These are phyloP conservation scores for Lepidurus arcticus DNA, from an alignment of 1,140 invertebrate genomes.

Conservation along the genomic window DNA sequence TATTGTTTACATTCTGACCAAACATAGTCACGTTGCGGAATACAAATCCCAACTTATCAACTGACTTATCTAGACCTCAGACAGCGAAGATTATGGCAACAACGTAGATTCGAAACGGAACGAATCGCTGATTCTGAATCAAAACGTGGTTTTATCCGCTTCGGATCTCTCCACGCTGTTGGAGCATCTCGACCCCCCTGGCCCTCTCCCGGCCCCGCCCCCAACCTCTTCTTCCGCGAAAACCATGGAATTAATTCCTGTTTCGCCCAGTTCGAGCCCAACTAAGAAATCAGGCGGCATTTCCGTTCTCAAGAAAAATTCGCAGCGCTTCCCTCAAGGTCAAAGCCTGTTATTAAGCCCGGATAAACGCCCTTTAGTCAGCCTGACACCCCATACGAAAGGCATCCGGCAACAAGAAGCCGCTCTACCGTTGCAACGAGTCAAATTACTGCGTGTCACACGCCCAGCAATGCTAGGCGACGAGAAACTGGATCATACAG, in stretches of 20 bases:
- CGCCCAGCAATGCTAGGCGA: neutral
- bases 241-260: neutral
- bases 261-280: neutral
- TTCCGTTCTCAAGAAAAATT: slow-evolving; percentile 7
- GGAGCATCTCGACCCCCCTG: neutral
- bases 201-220: neutral
- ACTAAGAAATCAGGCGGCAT: neutral
- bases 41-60: neutral
- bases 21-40: no score
- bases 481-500: neutral
- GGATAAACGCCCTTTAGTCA: slow-evolving; percentile 4
- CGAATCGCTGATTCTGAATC: neutral
- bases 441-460: slow-evolving; percentile 5
- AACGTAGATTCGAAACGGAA: neutral
- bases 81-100: neutral
- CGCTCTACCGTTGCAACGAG: neutral
- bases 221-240: neutral
- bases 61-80: neutral
- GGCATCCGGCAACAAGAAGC: slow-evolving; percentile 13
- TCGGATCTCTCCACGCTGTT: neutral
- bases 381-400: neutral
- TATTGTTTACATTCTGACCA: no score
- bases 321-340: slow-evolving; percentile 9
- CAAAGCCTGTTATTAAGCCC: neutral
- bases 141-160: neutral